A percentile compares a stretch with the other conserved stretches of the same genome.
Conservation (phyloP, 1,140 invertebrate genomes). For the Diabrotica virgifera region DNA sequence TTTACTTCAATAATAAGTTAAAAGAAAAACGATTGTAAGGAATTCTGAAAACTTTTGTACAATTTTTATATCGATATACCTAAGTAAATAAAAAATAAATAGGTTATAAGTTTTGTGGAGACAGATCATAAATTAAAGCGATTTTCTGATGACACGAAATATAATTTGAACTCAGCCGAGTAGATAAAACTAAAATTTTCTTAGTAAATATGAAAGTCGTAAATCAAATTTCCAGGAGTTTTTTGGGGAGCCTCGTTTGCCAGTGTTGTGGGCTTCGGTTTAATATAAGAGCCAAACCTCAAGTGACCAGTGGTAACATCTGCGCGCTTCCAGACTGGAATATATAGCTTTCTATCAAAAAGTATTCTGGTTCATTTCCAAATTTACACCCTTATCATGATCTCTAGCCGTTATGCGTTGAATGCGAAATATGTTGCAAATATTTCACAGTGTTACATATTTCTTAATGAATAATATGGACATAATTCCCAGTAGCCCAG, state of each 20-base stretch:
- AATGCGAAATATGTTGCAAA: neutral
- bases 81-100: no score
- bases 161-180: neutral
- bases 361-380: slow-evolving; percentile 34
- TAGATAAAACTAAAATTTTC: slow-evolving; percentile 1
- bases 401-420: slow-evolving; percentile 5
- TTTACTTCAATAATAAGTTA: no score
- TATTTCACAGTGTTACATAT: no score
- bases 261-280: slow-evolving; percentile 22
- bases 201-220: neutral
- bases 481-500: no score
- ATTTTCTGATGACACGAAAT: no score
- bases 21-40: no score
- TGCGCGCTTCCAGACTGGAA: slow-evolving; percentile 27
- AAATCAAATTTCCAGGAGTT: neutral
- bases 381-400: slow-evolving; percentile 33
- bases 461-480: no score
- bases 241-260: neutral
- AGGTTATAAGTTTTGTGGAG: no score
- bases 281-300: slow-evolving; percentile 34
- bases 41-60: no score
- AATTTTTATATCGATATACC: no score
- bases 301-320: slow-evolving; percentile 35
- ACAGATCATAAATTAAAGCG: no score
- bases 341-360: slow-evolving; percentile 36